phyloP scores from a whole-genome alignment of 2,113 vertebrate species.

The Noturus placidus region DNA sequence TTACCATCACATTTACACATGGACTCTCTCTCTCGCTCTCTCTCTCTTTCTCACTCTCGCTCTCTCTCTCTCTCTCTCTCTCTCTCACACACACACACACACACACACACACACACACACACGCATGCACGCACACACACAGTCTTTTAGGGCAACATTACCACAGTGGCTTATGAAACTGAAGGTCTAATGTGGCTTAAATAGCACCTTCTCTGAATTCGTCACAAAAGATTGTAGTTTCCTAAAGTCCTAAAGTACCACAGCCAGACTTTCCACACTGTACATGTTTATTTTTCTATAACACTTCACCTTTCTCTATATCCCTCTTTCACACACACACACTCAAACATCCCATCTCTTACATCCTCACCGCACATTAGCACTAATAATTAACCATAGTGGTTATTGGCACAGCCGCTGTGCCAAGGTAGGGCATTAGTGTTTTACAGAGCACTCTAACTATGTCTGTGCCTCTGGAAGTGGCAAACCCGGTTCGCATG shows the following conservation, averaged over 20 bases:
- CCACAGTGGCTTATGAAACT: conserved; percentile 36
- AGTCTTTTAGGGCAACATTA: background rate
- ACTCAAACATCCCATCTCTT: conserved; percentile 2
- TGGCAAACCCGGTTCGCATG: conserved; percentile 76
- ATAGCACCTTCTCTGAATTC: conserved; percentile 18
- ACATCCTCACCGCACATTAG: background rate
- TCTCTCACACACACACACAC: too few relatives aligned
- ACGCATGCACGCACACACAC: conserved; percentile 15
- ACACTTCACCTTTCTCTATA: background rate
- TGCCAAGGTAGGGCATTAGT: background rate
- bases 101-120: background rate
- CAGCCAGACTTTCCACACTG: background rate
- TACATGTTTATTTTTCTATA: background rate
- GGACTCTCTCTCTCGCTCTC: background rate
- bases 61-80: background rate
- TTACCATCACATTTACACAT: conserved; percentile 7
- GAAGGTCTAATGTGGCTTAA: conserved; percentile 22
- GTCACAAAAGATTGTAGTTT: background rate
- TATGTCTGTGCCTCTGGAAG: conserved; percentile 86
- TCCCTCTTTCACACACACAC: background rate
- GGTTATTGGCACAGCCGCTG: background rate
- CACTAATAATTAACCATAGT: background rate
- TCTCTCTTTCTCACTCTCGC: background rate
- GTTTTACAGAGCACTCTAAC: background rate
- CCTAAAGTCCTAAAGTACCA: conserved; percentile 14